A percentile compares a stretch with the other conserved stretches of the same genome.
Evolutionary conservation across 1,140 invertebrate species (phyloP).

Genomic region (Hermetia illucens): DNA sequence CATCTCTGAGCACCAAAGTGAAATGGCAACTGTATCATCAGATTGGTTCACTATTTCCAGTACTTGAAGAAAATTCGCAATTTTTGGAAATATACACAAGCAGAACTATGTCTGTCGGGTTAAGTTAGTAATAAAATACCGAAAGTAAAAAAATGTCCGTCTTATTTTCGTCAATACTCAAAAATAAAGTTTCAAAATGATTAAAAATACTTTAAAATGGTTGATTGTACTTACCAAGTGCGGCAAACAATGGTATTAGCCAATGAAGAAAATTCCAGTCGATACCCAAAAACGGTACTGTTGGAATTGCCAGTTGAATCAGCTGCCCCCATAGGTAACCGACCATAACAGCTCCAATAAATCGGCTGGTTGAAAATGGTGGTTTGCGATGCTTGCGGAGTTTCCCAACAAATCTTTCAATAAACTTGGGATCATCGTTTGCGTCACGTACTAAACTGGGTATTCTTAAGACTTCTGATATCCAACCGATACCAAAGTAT

Average conservation of each 20-base stretch:
- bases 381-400: slow-evolving; percentile 55
- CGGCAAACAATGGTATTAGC: slow-evolving; percentile 54
- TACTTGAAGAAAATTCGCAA: no score
- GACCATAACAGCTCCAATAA: slow-evolving; percentile 60
- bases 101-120: no score
- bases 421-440: slow-evolving; percentile 61
- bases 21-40: no score
- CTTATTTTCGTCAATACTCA: no score
- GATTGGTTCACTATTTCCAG: no score
- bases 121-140: no score
- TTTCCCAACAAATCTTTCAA: slow-evolving; percentile 47
- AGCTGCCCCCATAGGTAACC: slow-evolving; percentile 69
- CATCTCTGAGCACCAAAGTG: no score
- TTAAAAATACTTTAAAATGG: background rate
- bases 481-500: slow-evolving; percentile 71
- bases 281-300: slow-evolving; percentile 51
- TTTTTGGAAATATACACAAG: no score
- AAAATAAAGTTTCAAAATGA: slow-evolving; percentile 1
- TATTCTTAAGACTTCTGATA: slow-evolving; percentile 72
- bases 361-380: slow-evolving; percentile 59
- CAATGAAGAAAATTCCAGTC: slow-evolving; percentile 54
- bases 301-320: slow-evolving; percentile 58
- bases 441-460: slow-evolving; percentile 76
- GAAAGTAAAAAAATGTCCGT: background rate
- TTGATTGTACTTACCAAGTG: slow-evolving; percentile 67